Conservation (phyloP, 2,888 invertebrate species). For the Lasioglossum marginatum region DNA sequence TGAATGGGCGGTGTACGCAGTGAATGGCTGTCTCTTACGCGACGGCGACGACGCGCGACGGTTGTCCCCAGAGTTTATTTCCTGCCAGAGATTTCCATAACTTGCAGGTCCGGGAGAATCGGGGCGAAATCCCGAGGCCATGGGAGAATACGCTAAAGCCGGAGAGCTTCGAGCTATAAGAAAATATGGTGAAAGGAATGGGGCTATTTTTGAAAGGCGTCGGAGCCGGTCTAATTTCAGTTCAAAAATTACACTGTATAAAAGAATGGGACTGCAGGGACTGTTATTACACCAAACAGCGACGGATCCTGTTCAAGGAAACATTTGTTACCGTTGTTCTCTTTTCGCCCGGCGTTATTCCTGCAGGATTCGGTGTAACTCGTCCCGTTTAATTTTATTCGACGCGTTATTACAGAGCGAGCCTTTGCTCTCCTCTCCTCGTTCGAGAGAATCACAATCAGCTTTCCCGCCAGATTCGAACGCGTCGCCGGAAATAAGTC, state of each 20-base stretch:
- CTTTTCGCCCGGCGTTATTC: slow-evolving; percentile 24
- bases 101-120: neutral
- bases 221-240: slow-evolving; percentile 6
- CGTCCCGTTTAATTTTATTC: slow-evolving; percentile 40
- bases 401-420: slow-evolving; percentile 25
- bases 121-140: neutral
- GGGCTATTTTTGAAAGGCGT: neutral
- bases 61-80: slow-evolving; percentile 13
- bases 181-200: neutral
- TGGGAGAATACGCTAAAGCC: neutral
- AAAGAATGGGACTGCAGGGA: neutral
- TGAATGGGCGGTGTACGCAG: neutral
- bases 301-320: neutral
- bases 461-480: neutral
- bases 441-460: neutral
- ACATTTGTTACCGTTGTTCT: slow-evolving; percentile 9
- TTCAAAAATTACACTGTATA: slow-evolving; percentile 2
- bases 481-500: neutral
- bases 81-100: slow-evolving; percentile 6
- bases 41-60: neutral
- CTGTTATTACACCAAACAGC: slow-evolving; percentile 15
- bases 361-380: neutral
- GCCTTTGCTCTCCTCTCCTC: too few relatives aligned
- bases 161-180: neutral
- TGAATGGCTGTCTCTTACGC: neutral